Base-by-base conservation (phyloP, 2,797 vertebrate genomes). In the Strix occidentalis region DNA sequence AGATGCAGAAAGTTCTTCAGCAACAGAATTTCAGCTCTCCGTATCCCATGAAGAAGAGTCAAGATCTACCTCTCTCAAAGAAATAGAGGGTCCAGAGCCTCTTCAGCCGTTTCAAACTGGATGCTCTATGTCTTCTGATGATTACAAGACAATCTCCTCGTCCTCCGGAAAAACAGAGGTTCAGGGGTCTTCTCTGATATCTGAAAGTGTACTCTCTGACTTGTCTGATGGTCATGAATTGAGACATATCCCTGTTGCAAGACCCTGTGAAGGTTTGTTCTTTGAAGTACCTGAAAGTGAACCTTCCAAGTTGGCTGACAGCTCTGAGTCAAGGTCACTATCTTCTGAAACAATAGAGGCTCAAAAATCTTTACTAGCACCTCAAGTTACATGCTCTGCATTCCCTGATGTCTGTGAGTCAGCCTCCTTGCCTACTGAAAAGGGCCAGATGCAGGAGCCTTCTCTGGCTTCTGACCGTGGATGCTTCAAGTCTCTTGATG, bases 241-340 rank as follows among this genome's bases (percentile, higher is more conserved):
- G 19, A 78, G 66, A 91, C 97, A 94, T 19, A 88, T 61, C n/a
- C 97, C 98, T 35, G 20, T 46, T 21, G 45, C 45, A 46, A 20
- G 20, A 46, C 45, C 45, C 20, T 20, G 20, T 46, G 20, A 46
- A 46, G 45, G 19, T 46, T 20, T 46, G 11, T 94, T 95, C 82
- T 95, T 95, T 1, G 89, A 97, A 10, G 89, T 95, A 57, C 93
- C 96, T 91, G 91, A 95, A 78, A 93, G n/a, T 84, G 97, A 94
- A 54, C 94, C 96, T 58, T 97, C 97, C 23, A 96, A 95, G 18
- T 95, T 97, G 86, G 83, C 92, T 60, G 96, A 93, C 43, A 95
- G 68, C 50, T 31, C 54, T 35, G 53, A 60, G 46, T 39, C 63
- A 51, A 60, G 94, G 90, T 97, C 96, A 54, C 95, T 85, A 37